These are phyloP conservation scores for Empis stercorea DNA, from an alignment of 2,888 invertebrate species.

Conservation along the genomic window DNA sequence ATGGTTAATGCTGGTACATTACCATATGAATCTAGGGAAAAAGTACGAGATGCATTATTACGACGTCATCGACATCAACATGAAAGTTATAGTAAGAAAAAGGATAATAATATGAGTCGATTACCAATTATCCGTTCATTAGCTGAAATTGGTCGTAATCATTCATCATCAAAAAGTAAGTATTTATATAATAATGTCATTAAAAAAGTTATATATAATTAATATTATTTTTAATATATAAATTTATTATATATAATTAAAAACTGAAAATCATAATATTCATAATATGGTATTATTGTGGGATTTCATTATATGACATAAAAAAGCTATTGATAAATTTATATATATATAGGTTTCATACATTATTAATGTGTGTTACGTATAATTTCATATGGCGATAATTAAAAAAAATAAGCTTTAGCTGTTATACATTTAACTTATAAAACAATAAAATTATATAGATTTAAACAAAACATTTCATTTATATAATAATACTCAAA, in stretches of 20 bases:
- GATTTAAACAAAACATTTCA: no score
- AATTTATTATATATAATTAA: background rate
- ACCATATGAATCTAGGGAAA: slow-evolving; percentile 60
- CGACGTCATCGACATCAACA: slow-evolving; percentile 91
- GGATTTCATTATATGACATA: no score
- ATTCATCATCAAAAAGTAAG: slow-evolving; percentile 92
- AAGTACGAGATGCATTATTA: slow-evolving; percentile 70
- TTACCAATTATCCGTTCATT: slow-evolving; percentile 84
- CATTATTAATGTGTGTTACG: no score
- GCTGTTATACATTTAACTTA: no score
- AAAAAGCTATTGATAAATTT: no score
- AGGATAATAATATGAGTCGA: slow-evolving; percentile 52
- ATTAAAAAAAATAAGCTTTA: no score
- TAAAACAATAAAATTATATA: no score
- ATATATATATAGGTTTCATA: no score
- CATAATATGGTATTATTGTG: no score
- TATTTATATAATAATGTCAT: slow-evolving; percentile 23
- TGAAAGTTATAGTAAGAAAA: slow-evolving; percentile 39
- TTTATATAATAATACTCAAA: no score
- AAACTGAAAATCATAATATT: background rate
- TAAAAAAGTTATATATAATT: background rate
- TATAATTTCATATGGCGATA: no score
- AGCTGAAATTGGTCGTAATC: slow-evolving; percentile 91
- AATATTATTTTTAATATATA: background rate
- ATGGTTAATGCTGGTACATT: slow-evolving; percentile 69